Conservation (phyloP, 92 coral and sea anemone species). For the Blastomussa wellsi region DNA sequence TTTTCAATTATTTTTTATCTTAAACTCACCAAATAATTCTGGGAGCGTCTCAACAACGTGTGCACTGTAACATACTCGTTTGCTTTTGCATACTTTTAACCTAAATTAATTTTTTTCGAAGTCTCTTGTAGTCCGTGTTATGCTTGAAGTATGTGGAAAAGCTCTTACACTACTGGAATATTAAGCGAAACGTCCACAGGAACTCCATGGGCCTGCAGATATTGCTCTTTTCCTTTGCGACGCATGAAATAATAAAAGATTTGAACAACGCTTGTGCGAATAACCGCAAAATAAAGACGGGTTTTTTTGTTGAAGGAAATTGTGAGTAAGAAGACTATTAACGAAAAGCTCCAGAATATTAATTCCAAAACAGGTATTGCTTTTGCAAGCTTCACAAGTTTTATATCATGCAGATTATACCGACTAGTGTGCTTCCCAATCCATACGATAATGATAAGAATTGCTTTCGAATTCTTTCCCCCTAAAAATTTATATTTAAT, state of each 20-base stretch:
- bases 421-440: no score
- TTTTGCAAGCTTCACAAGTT: neutral
- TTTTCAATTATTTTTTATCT: neutral
- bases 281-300: neutral
- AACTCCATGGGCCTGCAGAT: neutral
- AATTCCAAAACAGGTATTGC: slow-evolving; percentile 8
- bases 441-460: neutral
- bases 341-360: neutral
- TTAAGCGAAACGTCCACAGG: neutral
- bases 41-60: neutral
- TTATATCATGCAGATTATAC: neutral
- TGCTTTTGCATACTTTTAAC: neutral
- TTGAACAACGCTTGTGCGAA: neutral
- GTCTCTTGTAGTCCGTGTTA: neutral
- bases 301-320: neutral
- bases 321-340: neutral
- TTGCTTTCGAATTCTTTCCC: neutral
- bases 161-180: neutral
- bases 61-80: no score
- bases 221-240: neutral
- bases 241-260: neutral
- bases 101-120: neutral
- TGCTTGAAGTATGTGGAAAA: neutral
- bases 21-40: neutral
- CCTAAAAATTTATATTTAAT: neutral